phyloP scores from a whole-genome alignment of 37 sponge, comb jelly and placozoan species.

The Oscarella lobularis region DNA sequence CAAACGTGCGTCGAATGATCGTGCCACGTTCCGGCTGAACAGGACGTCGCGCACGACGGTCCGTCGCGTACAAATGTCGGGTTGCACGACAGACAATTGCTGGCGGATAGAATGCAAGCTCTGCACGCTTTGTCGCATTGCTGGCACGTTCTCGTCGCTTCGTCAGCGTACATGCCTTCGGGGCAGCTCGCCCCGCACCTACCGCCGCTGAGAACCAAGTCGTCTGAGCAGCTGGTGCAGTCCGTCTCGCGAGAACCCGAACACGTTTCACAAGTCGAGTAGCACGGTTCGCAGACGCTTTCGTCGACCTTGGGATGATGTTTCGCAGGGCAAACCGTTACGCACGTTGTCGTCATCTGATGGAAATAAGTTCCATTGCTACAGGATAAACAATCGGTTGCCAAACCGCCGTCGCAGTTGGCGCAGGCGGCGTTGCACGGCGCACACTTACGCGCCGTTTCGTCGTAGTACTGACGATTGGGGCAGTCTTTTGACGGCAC shows the following conservation, averaged over 20 bases:
- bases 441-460: not conserved
- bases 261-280: not conserved
- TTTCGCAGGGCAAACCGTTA: not conserved
- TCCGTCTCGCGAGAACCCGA: not conserved
- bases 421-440: not conserved
- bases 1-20: not conserved
- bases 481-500: not conserved
- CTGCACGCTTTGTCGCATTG: not conserved
- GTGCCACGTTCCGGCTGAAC: not conserved
- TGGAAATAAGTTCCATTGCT: not conserved
- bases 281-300: not conserved
- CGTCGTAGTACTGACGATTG: not conserved
- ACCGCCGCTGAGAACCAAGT: too few relatives aligned
- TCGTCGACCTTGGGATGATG: not conserved
- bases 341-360: not conserved
- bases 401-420: not conserved
- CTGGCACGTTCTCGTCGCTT: not conserved
- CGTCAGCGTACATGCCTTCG: not conserved
- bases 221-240: too few relatives aligned
- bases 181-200: not conserved
- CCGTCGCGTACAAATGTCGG: not conserved
- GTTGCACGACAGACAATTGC: not conserved
- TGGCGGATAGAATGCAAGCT: not conserved
- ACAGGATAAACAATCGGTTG: not conserved
- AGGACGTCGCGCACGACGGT: not conserved